A percentile compares a stretch with the other conserved stretches of the same genome.
These are phyloP conservation scores for Coturnix japonica DNA, from an alignment of 2,113 vertebrate species.

Conservation along the genomic window DNA sequence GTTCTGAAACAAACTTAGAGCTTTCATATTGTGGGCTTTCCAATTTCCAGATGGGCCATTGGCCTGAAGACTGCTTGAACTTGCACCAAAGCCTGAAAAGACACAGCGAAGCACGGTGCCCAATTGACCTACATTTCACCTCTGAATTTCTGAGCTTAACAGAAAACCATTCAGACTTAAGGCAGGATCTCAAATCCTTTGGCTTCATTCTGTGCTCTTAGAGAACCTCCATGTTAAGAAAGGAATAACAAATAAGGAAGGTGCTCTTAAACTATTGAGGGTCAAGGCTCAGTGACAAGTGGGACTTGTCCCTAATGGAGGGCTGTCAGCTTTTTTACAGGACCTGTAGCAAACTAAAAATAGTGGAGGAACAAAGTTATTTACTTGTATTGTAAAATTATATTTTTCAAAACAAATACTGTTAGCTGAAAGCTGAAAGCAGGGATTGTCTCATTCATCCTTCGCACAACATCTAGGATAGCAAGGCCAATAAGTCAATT, in stretches of 20 bases:
- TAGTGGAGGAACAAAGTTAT: not conserved
- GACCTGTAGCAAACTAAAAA: not conserved
- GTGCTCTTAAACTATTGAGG: not conserved
- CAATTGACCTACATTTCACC: slow-evolving; percentile 16
- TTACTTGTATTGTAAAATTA: not conserved
- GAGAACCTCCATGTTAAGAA: not conserved
- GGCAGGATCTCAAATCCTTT: not conserved
- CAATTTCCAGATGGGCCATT: not conserved
- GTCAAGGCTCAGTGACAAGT: not conserved
- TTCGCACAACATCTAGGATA: not conserved
- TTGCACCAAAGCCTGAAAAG: not conserved
- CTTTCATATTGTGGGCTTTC: not conserved
- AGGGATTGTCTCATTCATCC: not conserved
- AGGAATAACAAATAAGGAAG: not conserved
- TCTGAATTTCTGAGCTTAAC: not conserved
- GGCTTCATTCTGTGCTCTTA: not conserved
- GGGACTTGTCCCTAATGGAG: not conserved
- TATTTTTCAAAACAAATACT: not conserved
- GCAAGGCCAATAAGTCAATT: not conserved
- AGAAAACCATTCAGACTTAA: not conserved
- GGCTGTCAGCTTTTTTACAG: not conserved
- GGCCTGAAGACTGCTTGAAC: slow-evolving; percentile 21
- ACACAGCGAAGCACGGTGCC: not conserved
- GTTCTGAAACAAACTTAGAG: not conserved
- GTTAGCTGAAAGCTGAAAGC: not conserved